phyloP scores from a whole-genome alignment of 2,113 vertebrate genomes.

The Ceyx margarethae region DNA sequence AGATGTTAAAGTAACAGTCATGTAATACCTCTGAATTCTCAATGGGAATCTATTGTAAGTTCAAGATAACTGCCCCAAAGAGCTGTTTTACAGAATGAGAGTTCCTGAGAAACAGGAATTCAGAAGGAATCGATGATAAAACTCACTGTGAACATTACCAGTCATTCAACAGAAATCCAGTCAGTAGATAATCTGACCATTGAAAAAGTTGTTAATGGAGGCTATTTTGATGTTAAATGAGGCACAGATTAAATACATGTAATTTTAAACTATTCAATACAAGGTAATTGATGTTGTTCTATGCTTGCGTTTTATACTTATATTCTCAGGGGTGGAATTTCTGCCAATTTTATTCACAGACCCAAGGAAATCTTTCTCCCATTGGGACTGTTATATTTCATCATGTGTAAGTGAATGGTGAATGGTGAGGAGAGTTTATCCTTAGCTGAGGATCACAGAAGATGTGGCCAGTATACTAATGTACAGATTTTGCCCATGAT shows the following conservation, averaged over 20 bases:
- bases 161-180: neutral
- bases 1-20: constrained; percentile 37
- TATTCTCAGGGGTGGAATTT: neutral
- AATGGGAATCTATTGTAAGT: neutral
- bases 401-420: neutral
- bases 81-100: neutral
- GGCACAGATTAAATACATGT: neutral
- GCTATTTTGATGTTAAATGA: neutral
- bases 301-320: neutral
- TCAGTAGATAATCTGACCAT: neutral
- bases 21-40: constrained; percentile 11
- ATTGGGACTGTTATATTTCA: neutral
- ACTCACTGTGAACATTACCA: neutral
- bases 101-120: neutral
- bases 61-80: neutral
- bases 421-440: neutral
- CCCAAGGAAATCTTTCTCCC: neutral
- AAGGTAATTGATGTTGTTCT: neutral
- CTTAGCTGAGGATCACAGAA: neutral
- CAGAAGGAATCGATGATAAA: neutral
- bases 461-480: neutral
- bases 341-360: constrained; percentile 3
- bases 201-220: neutral
- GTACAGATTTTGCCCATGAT: neutral
- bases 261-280: neutral